Conservation (phyloP, 2,113 vertebrate species). For the Merops nubicus region DNA sequence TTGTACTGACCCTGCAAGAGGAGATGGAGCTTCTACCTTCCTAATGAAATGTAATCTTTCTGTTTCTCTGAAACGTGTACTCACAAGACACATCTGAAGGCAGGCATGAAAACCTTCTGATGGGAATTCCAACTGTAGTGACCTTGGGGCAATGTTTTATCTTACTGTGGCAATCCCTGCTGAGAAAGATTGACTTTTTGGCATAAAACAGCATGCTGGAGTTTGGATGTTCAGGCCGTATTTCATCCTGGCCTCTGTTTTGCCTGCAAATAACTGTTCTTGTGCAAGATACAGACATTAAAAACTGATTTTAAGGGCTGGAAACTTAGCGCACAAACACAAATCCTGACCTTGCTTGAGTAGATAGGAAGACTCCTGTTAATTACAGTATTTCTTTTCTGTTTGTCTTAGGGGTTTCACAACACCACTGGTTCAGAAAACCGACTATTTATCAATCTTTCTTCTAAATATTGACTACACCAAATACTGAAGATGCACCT, state of each 20-base stretch:
- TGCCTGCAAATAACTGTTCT: constrained; percentile 21
- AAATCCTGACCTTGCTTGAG: background rate
- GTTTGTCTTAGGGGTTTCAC: accelerated
- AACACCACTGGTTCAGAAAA: background rate
- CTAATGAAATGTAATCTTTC: background rate
- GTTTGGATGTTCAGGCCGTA: constrained; percentile 1
- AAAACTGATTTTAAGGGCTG: background rate
- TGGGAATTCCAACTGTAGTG: constrained; percentile 70
- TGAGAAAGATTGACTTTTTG: constrained; percentile 64
- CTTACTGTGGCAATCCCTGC: constrained; percentile 61
- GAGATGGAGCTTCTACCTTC: background rate
- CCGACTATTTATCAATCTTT: background rate
- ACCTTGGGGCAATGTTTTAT: constrained; percentile 73
- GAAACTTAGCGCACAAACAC: background rate
- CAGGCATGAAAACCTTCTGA: constrained; percentile 64
- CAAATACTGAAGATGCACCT: background rate
- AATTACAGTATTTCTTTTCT: background rate
- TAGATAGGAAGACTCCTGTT: background rate
- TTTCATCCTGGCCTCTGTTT: constrained; percentile 34
- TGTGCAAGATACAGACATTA: background rate
- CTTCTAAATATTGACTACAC: background rate
- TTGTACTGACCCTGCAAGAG: background rate
- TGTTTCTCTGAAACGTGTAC: constrained; percentile 61
- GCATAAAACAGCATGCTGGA: background rate
- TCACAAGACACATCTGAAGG: constrained; percentile 66